Percentiles rank a stretch among this genome's conserved stretches.
Evolutionary conservation across 2,888 invertebrate genomes (phyloP).

Genomic region (Syrista parreyssii): DNA sequence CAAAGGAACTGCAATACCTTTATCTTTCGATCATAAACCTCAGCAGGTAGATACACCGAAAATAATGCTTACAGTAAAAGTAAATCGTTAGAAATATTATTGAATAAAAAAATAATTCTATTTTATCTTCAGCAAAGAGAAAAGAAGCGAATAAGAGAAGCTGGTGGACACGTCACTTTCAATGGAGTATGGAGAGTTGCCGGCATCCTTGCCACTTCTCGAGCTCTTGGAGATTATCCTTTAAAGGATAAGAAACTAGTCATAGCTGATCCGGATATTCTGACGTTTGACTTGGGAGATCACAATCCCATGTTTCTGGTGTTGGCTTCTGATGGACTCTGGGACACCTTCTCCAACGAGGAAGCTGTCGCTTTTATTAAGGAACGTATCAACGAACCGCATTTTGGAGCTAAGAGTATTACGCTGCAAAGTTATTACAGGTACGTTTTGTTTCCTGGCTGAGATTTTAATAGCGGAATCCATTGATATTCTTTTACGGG

Average conservation of each 20-base stretch:
- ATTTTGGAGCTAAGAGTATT: constrained; percentile 91
- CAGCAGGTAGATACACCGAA: constrained; percentile 77
- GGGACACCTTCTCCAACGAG: constrained; percentile 96
- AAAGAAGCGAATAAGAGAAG: constrained; percentile 90
- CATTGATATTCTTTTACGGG: not conserved
- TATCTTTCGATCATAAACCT: constrained; percentile 97
- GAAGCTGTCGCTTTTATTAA: constrained; percentile 92
- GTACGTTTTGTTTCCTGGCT: constrained; percentile 29
- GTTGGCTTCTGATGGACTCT: constrained; percentile 94
- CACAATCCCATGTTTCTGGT: constrained; percentile 91
- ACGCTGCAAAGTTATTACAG: constrained; percentile 88
- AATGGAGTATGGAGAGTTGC: constrained; percentile 97
- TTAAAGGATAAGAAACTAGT: constrained; percentile 93
- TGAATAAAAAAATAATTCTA: not conserved
- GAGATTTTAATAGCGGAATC: not conserved
- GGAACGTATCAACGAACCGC: constrained; percentile 85
- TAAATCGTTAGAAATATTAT: not conserved
- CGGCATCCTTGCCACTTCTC: constrained; percentile 92
- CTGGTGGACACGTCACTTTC: constrained; percentile 94
- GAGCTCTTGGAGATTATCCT: constrained; percentile 95
- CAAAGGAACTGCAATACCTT: constrained; percentile 88
- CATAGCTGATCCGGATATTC: constrained; percentile 94
- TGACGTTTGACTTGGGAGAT: constrained; percentile 89
- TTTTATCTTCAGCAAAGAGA: constrained; percentile 78
- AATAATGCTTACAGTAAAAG: not conserved